Conservation (phyloP, 2,797 vertebrate genomes). For the Poecilia gillii region DNA sequence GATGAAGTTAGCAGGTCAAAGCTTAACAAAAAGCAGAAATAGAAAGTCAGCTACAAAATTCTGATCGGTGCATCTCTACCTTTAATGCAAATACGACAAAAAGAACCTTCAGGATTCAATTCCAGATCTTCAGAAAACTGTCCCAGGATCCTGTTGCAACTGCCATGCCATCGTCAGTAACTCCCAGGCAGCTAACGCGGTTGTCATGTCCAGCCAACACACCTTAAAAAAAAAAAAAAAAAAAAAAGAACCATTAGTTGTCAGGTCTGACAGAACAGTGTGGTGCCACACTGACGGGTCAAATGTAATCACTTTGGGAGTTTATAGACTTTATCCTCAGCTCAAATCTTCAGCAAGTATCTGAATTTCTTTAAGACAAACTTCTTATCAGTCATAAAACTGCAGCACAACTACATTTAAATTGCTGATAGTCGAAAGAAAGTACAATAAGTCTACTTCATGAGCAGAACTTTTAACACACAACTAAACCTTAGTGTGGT, state of each 20-base stretch:
- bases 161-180: constrained; percentile 99
- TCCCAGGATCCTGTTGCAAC: constrained; percentile 99
- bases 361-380: background rate
- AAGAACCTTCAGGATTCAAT: constrained; percentile 90
- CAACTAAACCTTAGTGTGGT: too few species aligned
- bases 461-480: too few species aligned
- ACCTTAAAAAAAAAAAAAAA: constrained; percentile 77
- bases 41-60: background rate
- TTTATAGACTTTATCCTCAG: background rate
- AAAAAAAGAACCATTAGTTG: constrained; percentile 3
- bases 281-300: background rate
- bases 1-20: background rate
- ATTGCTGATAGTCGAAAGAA: background rate
- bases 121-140: constrained; percentile 99
- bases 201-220: constrained; percentile 98
- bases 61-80: constrained; percentile 1
- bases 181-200: constrained; percentile 99
- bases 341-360: background rate
- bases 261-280: constrained; percentile 1
- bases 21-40: background rate
- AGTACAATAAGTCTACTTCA: background rate
- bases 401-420: background rate
- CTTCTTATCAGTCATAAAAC: background rate
- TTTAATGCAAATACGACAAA: constrained; percentile 17
- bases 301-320: background rate